Evolutionary conservation across 2,797 vertebrate genomes (phyloP).

Genomic region (Chromis chromis): DNA sequence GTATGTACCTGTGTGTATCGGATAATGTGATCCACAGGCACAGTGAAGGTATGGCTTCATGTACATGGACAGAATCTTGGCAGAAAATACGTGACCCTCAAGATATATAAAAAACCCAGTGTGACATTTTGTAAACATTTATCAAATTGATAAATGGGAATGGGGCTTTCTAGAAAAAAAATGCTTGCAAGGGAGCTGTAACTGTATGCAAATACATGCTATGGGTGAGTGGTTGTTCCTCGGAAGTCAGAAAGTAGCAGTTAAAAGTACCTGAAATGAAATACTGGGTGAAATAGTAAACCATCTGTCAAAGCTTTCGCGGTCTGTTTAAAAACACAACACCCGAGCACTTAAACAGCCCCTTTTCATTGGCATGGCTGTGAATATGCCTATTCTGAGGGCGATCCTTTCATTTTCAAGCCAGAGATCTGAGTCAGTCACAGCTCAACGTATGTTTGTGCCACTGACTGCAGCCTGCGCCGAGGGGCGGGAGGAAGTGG

Average conservation of each 20-base stretch:
- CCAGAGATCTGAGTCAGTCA: conserved; percentile 65
- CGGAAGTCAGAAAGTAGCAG: conserved; percentile 67
- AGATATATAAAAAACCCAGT: conserved; percentile 45
- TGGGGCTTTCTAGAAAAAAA: conserved; percentile 15
- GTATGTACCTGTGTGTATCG: conserved; percentile 61
- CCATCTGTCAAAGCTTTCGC: conserved; percentile 83
- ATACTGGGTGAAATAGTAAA: conserved; percentile 81
- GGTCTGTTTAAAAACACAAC: conserved; percentile 87
- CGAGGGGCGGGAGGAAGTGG: conserved; percentile 72
- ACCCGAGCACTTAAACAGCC: conserved; percentile 81
- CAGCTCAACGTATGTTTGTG: conserved; percentile 65
- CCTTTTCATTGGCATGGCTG: conserved; percentile 73
- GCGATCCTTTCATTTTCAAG: conserved; percentile 69
- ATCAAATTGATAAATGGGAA: conserved; percentile 57
- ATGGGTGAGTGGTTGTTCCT: conserved; percentile 60
- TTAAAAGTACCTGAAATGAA: conserved; percentile 81
- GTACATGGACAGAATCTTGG: conserved; percentile 22
- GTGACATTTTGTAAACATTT: conserved; percentile 51
- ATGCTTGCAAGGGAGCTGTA: conserved; percentile 43
- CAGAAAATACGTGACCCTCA: conserved; percentile 36
- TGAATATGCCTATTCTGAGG: conserved; percentile 81
- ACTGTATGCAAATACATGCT: conserved; percentile 75
- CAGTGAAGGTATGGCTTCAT: conserved; percentile 24
- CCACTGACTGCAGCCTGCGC: conserved; percentile 66
- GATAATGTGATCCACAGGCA: conserved; percentile 50